These are phyloP conservation scores for Pachycephala philippinensis DNA, from an alignment of 2,113 vertebrate species.

Conservation along the genomic window DNA sequence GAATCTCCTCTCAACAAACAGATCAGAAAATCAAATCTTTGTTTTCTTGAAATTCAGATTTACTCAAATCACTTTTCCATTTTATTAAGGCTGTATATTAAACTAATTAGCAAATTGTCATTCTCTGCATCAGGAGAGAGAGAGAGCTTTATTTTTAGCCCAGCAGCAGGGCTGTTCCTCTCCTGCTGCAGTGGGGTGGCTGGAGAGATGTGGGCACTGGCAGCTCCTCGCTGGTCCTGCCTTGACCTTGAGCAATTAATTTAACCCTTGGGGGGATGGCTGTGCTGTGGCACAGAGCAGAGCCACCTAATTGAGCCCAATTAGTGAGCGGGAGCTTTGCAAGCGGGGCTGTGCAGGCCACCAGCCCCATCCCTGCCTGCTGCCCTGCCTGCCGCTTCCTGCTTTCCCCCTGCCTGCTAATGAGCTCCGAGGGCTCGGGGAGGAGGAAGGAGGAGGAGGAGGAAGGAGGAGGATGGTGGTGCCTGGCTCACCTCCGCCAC, in stretches of 20 bases:
- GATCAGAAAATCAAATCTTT: constrained; percentile 66
- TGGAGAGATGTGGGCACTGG: not conserved
- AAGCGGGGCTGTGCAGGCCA: not conserved
- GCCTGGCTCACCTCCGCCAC: not conserved
- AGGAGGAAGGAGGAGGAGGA: not conserved
- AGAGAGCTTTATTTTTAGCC: constrained; percentile 64
- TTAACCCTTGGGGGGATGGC: not conserved
- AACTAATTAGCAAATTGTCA: constrained; percentile 66
- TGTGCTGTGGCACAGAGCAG: not conserved
- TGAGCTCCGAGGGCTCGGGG: not conserved
- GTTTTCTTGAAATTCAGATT: constrained; percentile 69
- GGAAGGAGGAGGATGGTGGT: not conserved
- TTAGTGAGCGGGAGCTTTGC: constrained; percentile 13
- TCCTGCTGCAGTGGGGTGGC: not conserved
- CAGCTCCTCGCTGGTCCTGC: not conserved
- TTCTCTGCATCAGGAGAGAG: constrained; percentile 44
- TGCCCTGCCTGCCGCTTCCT: not conserved
- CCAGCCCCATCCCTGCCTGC: not conserved
- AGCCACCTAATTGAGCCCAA: constrained; percentile 59
- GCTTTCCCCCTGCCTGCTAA: not conserved
- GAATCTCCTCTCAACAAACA: constrained; percentile 49
- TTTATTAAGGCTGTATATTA: constrained; percentile 66
- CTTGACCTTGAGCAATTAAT: constrained; percentile 51
- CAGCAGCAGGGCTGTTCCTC: not conserved
- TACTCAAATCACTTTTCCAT: constrained; percentile 56